Conservation (phyloP, 37 sponge, comb jelly and placozoan species). For the Beroe ovata region DNA sequence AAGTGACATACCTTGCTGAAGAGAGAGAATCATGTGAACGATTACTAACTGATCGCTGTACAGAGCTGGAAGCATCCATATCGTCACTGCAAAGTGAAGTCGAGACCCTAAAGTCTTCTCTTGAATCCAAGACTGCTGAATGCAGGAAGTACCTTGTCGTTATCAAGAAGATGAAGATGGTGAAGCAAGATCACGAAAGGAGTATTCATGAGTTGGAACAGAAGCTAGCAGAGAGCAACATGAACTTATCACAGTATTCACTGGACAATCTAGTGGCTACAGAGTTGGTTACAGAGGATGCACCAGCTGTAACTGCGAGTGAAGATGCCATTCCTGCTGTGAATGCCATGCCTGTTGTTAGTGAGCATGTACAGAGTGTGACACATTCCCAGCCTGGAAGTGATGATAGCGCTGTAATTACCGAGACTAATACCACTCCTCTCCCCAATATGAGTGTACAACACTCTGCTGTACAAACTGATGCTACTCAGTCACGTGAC, state of each 20-base stretch:
- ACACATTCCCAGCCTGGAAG: background rate
- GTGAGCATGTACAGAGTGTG: background rate
- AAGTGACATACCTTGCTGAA: slow-evolving; percentile 50
- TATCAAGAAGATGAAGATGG: slow-evolving; percentile 38
- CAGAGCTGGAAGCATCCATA: slow-evolving; percentile 1
- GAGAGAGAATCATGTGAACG: slow-evolving; percentile 7
- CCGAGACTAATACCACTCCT: slow-evolving; percentile 12
- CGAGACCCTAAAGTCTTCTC: background rate
- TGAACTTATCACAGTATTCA: background rate
- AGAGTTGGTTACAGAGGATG: background rate
- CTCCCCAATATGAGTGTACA: too few species aligned
- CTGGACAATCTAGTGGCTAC: background rate
- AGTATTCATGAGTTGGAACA: background rate
- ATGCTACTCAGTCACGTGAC: background rate
- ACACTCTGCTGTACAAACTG: background rate
- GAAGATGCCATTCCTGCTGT: too few species aligned
- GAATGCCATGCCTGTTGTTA: too few species aligned
- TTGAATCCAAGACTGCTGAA: slow-evolving; percentile 6
- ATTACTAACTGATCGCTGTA: background rate
- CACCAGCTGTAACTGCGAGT: background rate
- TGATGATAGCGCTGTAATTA: slow-evolving; percentile 43
- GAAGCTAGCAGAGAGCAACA: background rate
- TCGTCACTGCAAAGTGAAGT: background rate
- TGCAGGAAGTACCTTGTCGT: slow-evolving; percentile 22
- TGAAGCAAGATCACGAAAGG: background rate